phyloP scores from a whole-genome alignment of 2,113 vertebrate genomes.

The Psettodes erumei region DNA sequence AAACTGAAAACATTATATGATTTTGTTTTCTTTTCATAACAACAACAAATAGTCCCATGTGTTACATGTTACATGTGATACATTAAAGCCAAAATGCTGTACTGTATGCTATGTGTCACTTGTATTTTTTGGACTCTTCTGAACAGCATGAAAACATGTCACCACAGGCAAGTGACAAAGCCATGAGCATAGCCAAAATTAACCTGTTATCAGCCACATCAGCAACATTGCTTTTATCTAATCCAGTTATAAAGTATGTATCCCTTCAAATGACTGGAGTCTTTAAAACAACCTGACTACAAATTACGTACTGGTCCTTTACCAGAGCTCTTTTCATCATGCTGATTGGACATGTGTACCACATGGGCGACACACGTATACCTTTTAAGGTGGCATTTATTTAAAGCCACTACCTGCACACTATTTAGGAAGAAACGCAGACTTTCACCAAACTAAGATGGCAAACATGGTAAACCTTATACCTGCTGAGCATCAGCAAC shows the following conservation, averaged over 20 bases:
- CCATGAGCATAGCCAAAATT: background rate
- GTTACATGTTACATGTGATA: too few species aligned
- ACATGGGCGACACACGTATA: too few species aligned
- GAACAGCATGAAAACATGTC: slow-evolving; percentile 19
- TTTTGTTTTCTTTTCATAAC: background rate
- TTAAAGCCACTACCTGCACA: too few species aligned
- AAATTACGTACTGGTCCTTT: background rate
- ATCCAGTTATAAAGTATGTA: slow-evolving; percentile 9
- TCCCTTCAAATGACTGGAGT: background rate
- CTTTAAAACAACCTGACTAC: background rate
- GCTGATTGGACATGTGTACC: background rate
- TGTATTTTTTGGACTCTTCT: background rate
- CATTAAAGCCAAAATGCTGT: too few species aligned
- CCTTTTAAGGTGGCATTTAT: background rate
- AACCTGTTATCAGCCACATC: slow-evolving; percentile 38
- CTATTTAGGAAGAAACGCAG: too few species aligned
- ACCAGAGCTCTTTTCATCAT: background rate
- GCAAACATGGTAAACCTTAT: too few species aligned
- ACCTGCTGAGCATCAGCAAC: too few species aligned
- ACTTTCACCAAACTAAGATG: too few species aligned
- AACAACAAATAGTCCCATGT: background rate
- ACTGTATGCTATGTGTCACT: background rate
- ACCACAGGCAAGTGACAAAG: background rate
- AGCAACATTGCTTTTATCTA: slow-evolving; percentile 17
- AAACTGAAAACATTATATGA: background rate